A percentile compares a stretch with the other conserved stretches of the same genome.
phyloP scores from a whole-genome alignment of 1,140 invertebrate species.

The Leguminivora glycinivorella region DNA sequence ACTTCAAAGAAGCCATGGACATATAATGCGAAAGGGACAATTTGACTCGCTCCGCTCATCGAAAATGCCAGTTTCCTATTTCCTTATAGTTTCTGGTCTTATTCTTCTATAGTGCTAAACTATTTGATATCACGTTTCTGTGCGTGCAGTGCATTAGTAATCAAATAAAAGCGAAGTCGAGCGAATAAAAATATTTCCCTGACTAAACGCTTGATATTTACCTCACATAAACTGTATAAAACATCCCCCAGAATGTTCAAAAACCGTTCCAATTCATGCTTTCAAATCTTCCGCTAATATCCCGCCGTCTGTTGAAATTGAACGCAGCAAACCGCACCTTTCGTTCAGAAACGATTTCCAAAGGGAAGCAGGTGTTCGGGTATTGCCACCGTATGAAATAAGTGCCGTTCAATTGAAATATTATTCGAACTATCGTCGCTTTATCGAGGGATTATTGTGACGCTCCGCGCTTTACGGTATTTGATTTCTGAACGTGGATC shows the following conservation, averaged over 20 bases:
- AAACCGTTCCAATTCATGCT: conserved; percentile 18
- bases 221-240: background rate
- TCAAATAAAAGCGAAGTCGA: too few relatives aligned
- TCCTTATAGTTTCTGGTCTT: too few relatives aligned
- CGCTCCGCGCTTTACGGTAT: conserved; percentile 7
- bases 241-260: background rate
- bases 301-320: conserved; percentile 30
- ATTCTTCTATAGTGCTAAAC: too few relatives aligned
- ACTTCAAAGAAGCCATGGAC: too few relatives aligned
- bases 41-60: too few relatives aligned
- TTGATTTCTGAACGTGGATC: conserved; percentile 18
- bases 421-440: conserved; percentile 50
- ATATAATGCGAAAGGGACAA: too few relatives aligned
- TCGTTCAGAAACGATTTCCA: conserved; percentile 42
- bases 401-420: conserved; percentile 54
- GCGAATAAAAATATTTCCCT: too few relatives aligned
- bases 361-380: conserved; percentile 44
- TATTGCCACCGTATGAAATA: conserved; percentile 46
- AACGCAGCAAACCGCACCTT: conserved; percentile 42
- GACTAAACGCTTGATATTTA: too few relatives aligned
- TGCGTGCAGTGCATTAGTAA: too few relatives aligned
- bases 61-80: too few relatives aligned
- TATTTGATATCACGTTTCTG: too few relatives aligned
- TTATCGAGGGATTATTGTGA: conserved; percentile 39
- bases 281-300: conserved; percentile 28